These are phyloP conservation scores for Mantis religiosa DNA, from an alignment of 2,888 invertebrate genomes.

Conservation along the genomic window DNA sequence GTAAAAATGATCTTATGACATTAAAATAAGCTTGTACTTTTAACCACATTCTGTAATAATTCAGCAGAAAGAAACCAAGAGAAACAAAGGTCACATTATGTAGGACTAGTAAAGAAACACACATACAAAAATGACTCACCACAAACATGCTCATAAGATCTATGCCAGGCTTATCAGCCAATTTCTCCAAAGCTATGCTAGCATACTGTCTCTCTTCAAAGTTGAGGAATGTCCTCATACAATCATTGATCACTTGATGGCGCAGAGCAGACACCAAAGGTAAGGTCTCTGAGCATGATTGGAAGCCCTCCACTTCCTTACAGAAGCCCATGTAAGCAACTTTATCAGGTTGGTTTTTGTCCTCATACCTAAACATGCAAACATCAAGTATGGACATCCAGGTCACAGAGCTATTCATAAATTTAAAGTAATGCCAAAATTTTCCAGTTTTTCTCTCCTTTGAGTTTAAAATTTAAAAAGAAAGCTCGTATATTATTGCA, in stretches of 20 bases:
- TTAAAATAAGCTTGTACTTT: too few species aligned
- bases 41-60: too few species aligned
- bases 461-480: too few species aligned
- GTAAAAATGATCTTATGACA: too few species aligned
- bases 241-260: conserved; percentile 63
- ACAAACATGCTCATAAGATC: background rate
- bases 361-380: conserved; percentile 53
- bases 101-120: too few species aligned
- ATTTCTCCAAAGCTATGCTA: conserved; percentile 63
- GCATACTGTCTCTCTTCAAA: conserved; percentile 65
- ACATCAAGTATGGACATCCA: background rate
- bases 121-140: background rate
- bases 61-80: too few species aligned
- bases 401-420: too few species aligned
- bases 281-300: conserved; percentile 62
- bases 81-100: too few species aligned
- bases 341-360: conserved; percentile 49
- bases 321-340: conserved; percentile 63
- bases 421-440: too few species aligned
- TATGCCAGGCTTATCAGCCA: conserved; percentile 41
- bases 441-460: too few species aligned
- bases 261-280: conserved; percentile 66
- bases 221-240: conserved; percentile 63
- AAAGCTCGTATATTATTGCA: too few species aligned
- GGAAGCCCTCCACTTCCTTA: conserved; percentile 63